Percentiles rank a stretch among this genome's conserved stretches.
Conservation (phyloP, 2,888 invertebrate genomes). For the Willowsia nigromaculata region DNA sequence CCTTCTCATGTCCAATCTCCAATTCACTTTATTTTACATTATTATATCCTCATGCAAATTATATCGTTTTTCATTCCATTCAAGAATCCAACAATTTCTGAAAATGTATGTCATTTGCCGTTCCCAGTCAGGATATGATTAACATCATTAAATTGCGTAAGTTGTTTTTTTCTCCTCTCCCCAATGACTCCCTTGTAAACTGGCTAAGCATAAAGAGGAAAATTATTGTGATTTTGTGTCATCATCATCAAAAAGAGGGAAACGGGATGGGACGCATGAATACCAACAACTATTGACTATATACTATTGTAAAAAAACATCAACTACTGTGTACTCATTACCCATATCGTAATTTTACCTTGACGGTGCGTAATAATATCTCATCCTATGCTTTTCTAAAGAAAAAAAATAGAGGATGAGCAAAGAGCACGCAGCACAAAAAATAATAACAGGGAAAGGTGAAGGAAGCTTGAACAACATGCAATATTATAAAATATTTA, state of each 20-base stretch:
- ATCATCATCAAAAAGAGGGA: slow-evolving; percentile 16
- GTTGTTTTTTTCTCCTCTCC: neutral
- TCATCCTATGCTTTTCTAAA: neutral
- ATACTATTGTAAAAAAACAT: no score
- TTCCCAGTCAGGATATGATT: slow-evolving; percentile 24
- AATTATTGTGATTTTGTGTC: slow-evolving; percentile 57
- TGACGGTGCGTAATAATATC: slow-evolving; percentile 3
- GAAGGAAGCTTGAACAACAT: neutral
- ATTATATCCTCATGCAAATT: neutral
- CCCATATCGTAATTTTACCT: neutral
- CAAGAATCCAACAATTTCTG: neutral
- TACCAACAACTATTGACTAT: neutral
- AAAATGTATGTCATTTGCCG: slow-evolving; percentile 35
- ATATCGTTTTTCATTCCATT: neutral
- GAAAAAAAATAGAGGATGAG: neutral
- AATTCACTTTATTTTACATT: neutral
- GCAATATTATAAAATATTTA: neutral
- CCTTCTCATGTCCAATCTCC: neutral
- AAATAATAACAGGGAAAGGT: slow-evolving; percentile 28
- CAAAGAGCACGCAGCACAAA: neutral
- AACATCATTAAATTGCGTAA: slow-evolving; percentile 52
- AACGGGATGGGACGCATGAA: slow-evolving; percentile 33
- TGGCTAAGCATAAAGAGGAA: slow-evolving; percentile 2
- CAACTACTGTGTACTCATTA: slow-evolving; percentile 12
- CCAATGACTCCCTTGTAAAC: neutral